Evolutionary conservation across 2,797 vertebrate species (phyloP).

Genomic region (Vireo griseus): DNA sequence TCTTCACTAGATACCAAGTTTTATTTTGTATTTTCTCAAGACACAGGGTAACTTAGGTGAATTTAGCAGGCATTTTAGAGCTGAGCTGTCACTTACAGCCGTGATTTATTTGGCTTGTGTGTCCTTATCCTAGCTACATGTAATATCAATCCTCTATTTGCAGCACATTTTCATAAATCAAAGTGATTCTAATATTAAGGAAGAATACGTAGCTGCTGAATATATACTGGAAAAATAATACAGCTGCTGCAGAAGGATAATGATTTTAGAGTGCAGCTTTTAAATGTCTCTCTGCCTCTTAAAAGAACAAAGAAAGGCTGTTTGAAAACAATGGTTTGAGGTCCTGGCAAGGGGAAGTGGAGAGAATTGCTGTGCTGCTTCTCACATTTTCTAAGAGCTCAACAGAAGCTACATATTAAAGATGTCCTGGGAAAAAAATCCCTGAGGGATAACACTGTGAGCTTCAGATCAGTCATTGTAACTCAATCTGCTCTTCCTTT

Average conservation of each 20-base stretch:
- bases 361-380: neutral
- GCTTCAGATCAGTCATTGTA: neutral
- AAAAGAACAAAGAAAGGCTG: neutral
- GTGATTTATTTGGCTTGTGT: neutral
- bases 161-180: neutral
- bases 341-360: neutral
- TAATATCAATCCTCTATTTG: neutral
- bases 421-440: neutral
- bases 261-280: neutral
- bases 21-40: neutral
- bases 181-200: neutral
- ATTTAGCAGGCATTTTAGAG: neutral
- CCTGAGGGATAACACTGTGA: fast-evolving
- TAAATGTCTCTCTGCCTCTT: neutral
- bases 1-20: neutral
- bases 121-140: neutral
- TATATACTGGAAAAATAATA: too few species aligned
- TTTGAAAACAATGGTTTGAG: neutral
- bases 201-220: neutral
- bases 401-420: neutral
- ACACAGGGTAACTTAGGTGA: neutral
- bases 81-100: neutral
- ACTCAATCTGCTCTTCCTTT: neutral
- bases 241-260: neutral
- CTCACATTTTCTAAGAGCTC: neutral